Evolutionary conservation across 30 jellyfish, hydroid and myxozoan genomes (phyloP).

Genomic region (Thelohanellus kitauei): DNA sequence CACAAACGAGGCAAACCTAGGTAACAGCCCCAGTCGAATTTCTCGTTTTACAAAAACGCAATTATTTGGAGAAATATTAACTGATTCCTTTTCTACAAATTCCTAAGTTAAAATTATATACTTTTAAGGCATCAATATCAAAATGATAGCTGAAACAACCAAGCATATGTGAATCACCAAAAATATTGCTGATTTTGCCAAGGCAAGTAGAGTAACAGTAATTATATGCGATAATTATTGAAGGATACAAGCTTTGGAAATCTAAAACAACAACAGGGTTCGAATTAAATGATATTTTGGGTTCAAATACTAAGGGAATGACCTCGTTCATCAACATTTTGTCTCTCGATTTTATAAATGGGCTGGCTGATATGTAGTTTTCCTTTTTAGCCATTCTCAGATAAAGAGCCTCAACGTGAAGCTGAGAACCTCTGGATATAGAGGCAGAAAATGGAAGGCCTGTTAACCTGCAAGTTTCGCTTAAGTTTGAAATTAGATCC

Average conservation of each 20-base stretch:
- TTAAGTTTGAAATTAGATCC: slow-evolving; percentile 40
- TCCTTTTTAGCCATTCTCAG: not conserved
- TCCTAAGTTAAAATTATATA: slow-evolving; percentile 5
- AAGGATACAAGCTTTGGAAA: slow-evolving; percentile 71
- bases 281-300: slow-evolving; percentile 44
- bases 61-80: slow-evolving; percentile 51
- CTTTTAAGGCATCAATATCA: slow-evolving; percentile 14
- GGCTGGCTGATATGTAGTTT: too few species aligned
- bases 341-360: too few species aligned
- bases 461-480: slow-evolving; percentile 63
- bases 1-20: slow-evolving; percentile 16
- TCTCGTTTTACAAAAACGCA: slow-evolving; percentile 44
- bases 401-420: not conserved
- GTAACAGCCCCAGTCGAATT: slow-evolving; percentile 35
- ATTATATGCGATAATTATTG: slow-evolving; percentile 72
- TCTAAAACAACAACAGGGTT: slow-evolving; percentile 76
- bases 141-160: slow-evolving; percentile 15
- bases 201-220: slow-evolving; percentile 78
- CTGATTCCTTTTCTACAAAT: slow-evolving; percentile 5
- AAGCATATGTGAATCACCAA: slow-evolving; percentile 9
- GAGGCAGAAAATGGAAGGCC: slow-evolving; percentile 63
- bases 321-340: slow-evolving; percentile 90
- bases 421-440: slow-evolving; percentile 82
- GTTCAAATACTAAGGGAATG: slow-evolving; percentile 78
- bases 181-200: slow-evolving; percentile 29